These are phyloP conservation scores for Allolobophora icterica DNA, from an alignment of 2,888 invertebrate genomes.

Conservation along the genomic window DNA sequence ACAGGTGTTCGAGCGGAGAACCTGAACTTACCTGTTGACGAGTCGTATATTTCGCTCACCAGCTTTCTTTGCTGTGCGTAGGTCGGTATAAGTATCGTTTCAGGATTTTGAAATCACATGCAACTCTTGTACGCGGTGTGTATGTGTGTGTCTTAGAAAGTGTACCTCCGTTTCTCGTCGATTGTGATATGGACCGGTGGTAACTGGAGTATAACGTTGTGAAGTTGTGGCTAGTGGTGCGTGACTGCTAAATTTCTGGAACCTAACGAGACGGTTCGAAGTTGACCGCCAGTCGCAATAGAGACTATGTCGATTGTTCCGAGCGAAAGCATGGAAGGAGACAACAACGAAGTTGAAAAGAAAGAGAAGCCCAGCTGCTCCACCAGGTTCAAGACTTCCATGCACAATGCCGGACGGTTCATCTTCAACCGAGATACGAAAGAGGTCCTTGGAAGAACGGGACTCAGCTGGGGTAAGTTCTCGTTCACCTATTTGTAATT, in stretches of 20 bases:
- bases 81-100: not conserved
- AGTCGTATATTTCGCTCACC: not conserved
- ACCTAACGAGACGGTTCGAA: not conserved
- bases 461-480: not conserved
- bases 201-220: not conserved
- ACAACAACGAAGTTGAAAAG: constrained; percentile 4
- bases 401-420: not conserved
- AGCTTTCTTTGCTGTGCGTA: not conserved
- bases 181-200: constrained; percentile 7
- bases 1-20: not conserved
- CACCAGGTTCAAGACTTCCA: not conserved
- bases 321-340: not conserved
- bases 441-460: not conserved
- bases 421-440: not conserved
- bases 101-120: not conserved
- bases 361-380: not conserved
- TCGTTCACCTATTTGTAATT: too few species aligned
- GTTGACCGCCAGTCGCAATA: not conserved
- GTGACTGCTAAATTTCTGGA: not conserved
- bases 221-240: not conserved
- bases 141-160: not conserved
- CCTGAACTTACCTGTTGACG: constrained; percentile 5
- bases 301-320: not conserved
- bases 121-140: not conserved
- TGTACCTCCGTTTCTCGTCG: not conserved